Percentiles rank a stretch among this genome's conserved stretches.
phyloP scores from a whole-genome alignment of 2,888 invertebrate genomes.

The Cerastoderma edule region DNA sequence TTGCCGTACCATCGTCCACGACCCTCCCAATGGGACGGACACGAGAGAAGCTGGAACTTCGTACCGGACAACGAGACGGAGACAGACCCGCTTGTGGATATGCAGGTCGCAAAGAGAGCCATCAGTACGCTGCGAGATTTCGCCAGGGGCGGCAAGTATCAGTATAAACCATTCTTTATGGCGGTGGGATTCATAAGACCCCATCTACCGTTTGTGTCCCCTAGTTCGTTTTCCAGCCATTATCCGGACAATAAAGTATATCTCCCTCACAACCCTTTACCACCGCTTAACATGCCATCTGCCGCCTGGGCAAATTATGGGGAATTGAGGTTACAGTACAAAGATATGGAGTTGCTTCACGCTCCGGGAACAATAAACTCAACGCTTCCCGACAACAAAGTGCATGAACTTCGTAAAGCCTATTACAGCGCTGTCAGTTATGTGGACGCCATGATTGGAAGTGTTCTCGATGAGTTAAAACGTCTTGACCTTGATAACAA shows the following conservation, averaged over 20 bases:
- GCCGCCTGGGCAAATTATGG: conserved; percentile 63
- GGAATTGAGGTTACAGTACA: conserved; percentile 52
- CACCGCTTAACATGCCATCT: conserved; percentile 62
- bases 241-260: conserved; percentile 48
- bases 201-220: conserved; percentile 94
- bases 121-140: conserved; percentile 86
- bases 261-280: conserved; percentile 64
- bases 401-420: conserved; percentile 52
- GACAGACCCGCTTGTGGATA: conserved; percentile 90
- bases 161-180: conserved; percentile 88
- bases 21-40: conserved; percentile 23
- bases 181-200: conserved; percentile 95
- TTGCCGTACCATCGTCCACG: conserved; percentile 37
- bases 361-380: conserved; percentile 32
- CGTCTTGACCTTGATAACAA: conserved; percentile 47
- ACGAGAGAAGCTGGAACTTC: conserved; percentile 57
- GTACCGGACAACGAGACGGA: conserved; percentile 39
- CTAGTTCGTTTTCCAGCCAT: conserved; percentile 89
- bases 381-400: conserved; percentile 42
- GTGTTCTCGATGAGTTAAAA: conserved; percentile 57
- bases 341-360: conserved; percentile 38
- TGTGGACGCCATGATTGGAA: conserved; percentile 61
- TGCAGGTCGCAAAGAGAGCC: conserved; percentile 89
- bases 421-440: conserved; percentile 62
- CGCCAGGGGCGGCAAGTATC: conserved; percentile 39